Evolutionary conservation across 2,888 invertebrate genomes (phyloP).

Genomic region (Ferrisia virgata): DNA sequence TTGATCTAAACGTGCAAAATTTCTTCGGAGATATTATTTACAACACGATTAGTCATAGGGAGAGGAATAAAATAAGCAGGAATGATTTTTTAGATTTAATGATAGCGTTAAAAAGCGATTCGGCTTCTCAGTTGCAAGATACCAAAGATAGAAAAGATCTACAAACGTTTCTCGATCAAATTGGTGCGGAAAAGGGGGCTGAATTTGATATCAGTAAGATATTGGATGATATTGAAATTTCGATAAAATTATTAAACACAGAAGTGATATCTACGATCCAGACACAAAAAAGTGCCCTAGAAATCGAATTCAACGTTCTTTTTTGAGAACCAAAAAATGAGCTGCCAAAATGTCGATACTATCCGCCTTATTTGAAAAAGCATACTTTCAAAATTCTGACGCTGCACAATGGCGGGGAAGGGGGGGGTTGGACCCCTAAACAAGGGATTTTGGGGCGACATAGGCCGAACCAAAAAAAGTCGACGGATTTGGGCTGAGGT

Average conservation of each 20-base stretch:
- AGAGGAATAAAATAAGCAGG: background rate
- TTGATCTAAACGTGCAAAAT: background rate
- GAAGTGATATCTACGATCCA: too few species aligned
- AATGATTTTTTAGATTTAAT: background rate
- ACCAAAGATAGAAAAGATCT: background rate
- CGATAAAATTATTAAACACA: too few species aligned
- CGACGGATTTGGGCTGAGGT: too few species aligned
- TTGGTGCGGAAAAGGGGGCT: constrained; percentile 53
- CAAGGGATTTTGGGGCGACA: too few species aligned
- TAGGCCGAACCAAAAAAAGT: too few species aligned
- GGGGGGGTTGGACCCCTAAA: too few species aligned
- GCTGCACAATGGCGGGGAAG: too few species aligned
- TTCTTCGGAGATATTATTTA: background rate
- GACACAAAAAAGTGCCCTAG: too few species aligned
- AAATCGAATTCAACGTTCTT: too few species aligned
- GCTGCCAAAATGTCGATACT: too few species aligned
- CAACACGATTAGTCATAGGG: background rate
- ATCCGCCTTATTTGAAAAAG: too few species aligned
- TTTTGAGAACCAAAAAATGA: too few species aligned
- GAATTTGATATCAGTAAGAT: constrained; percentile 49
- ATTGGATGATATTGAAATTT: constrained; percentile 61
- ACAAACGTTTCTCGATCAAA: constrained; percentile 54
- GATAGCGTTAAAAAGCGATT: background rate
- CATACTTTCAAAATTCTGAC: background rate
- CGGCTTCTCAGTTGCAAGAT: background rate